Evolutionary conservation across 2,113 vertebrate species (phyloP).

Genomic region (Opisthocomus hoazin): DNA sequence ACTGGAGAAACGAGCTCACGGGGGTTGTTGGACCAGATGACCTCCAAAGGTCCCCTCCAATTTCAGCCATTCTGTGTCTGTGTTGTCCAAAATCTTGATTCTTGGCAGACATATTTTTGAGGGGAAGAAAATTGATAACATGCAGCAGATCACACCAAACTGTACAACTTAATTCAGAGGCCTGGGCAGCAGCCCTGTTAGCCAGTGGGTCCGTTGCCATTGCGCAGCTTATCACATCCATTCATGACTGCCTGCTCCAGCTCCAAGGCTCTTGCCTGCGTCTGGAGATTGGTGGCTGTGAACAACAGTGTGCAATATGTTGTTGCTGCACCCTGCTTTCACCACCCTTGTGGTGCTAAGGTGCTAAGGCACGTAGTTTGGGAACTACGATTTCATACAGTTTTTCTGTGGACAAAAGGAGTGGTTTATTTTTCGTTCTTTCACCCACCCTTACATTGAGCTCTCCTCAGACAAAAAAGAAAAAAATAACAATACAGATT

Average conservation of each 20-base stretch:
- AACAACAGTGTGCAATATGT: background rate
- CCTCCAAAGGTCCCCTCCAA: background rate
- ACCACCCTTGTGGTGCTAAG: background rate
- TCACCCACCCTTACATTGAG: background rate
- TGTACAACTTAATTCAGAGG: background rate
- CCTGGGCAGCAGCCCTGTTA: background rate
- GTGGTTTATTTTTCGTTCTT: background rate
- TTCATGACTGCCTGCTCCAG: background rate
- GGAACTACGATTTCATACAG: accelerated
- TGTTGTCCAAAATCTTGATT: background rate
- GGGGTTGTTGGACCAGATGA: background rate
- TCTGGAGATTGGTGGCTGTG: background rate
- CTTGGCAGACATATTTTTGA: background rate
- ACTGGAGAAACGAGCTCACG: accelerated
- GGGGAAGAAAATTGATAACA: background rate
- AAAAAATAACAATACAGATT: background rate
- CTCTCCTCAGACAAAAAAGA: background rate
- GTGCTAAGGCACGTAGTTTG: background rate
- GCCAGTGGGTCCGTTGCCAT: background rate
- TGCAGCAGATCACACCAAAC: background rate
- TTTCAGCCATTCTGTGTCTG: background rate
- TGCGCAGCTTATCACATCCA: accelerated
- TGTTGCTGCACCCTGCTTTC: background rate
- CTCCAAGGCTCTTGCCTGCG: background rate
- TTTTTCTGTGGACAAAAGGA: background rate